These are phyloP conservation scores for Boleophthalmus pectinirostris DNA, from an alignment of 2,113 vertebrate genomes.

Conservation along the genomic window DNA sequence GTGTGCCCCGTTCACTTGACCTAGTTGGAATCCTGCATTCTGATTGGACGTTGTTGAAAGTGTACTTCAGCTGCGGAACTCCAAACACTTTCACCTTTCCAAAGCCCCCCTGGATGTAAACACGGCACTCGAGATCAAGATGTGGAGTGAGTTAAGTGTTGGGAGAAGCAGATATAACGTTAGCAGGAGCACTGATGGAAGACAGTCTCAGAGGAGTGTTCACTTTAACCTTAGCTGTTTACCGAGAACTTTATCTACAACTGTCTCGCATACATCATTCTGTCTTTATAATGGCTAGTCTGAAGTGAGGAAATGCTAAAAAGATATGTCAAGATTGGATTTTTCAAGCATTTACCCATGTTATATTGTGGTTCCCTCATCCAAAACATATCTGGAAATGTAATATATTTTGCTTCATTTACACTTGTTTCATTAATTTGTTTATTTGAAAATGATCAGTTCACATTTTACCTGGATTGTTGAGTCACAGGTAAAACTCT, in stretches of 20 bases:
- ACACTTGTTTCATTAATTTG: no score
- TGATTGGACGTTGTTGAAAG: background rate
- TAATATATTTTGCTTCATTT: no score
- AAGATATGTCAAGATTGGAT: no score
- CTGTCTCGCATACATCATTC: conserved; percentile 2
- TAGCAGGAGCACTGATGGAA: background rate
- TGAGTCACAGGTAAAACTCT: no score
- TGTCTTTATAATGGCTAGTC: background rate
- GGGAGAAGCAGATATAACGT: background rate
- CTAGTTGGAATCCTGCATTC: background rate
- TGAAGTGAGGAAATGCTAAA: background rate
- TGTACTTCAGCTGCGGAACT: background rate
- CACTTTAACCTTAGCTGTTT: background rate
- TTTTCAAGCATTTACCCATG: no score
- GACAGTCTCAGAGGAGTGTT: background rate
- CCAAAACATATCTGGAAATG: no score
- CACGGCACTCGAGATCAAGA: background rate
- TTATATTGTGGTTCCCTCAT: no score
- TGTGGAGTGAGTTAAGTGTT: background rate
- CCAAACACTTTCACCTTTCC: conserved; percentile 3
- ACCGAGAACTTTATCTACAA: conserved; percentile 18
- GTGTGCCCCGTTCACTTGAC: background rate
- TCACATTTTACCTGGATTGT: no score
- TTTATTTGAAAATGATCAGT: no score
- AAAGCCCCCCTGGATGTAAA: background rate